These are phyloP conservation scores for Alexandromys fortis DNA, from an alignment of 2,113 vertebrate genomes.

Conservation along the genomic window DNA sequence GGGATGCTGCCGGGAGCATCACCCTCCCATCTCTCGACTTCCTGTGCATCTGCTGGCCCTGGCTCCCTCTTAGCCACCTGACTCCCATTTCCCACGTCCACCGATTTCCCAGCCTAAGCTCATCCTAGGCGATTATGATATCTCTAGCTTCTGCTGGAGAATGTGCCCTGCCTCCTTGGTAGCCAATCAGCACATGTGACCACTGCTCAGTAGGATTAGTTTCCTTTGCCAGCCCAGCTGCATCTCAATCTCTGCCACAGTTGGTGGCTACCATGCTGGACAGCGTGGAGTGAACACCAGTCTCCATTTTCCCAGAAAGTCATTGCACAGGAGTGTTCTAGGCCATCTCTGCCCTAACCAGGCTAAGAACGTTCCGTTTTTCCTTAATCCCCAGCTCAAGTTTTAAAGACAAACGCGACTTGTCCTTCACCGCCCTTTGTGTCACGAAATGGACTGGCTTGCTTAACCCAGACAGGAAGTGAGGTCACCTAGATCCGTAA, in stretches of 20 bases:
- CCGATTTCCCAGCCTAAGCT: accelerated
- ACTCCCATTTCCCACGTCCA: not conserved
- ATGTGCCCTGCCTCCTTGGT: not conserved
- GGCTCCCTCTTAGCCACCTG: not conserved
- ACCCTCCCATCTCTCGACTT: not conserved
- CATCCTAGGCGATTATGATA: accelerated
- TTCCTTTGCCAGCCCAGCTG: not conserved
- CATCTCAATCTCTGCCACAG: not conserved
- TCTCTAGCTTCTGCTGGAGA: not conserved
- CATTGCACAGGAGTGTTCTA: accelerated
- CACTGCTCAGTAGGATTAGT: not conserved
- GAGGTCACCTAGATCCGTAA: no score
- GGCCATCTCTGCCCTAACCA: not conserved
- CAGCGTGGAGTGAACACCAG: accelerated
- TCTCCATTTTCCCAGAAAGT: not conserved
- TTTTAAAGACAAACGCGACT: not conserved
- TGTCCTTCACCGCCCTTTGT: not conserved
- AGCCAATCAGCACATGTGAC: not conserved
- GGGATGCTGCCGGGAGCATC: not conserved
- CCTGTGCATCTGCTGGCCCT: not conserved
- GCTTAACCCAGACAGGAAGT: not conserved
- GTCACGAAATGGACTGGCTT: not conserved
- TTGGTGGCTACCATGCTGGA: not conserved
- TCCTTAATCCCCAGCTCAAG: not conserved
- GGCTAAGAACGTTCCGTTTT: not conserved